Conservation (phyloP, 2,113 vertebrate genomes). For the Isichthys henryi region DNA sequence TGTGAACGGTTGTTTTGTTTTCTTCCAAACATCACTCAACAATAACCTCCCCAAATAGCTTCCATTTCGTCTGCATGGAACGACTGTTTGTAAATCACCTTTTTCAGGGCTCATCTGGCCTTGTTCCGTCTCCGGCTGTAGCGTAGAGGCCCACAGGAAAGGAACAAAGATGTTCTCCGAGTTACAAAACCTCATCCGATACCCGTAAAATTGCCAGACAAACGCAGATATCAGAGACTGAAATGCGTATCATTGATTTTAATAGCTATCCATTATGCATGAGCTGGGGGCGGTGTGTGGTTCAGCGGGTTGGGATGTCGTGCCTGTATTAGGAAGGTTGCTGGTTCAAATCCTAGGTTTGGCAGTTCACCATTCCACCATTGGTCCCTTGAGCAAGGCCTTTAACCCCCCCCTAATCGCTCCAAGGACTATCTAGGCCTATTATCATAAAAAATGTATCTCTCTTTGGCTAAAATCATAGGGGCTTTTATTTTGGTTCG, state of each 20-base stretch:
- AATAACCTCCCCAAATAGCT: background rate
- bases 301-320: background rate
- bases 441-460: background rate
- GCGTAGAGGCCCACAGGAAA: background rate
- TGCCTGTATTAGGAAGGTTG: background rate
- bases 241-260: background rate
- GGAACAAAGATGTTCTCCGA: background rate
- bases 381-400: background rate
- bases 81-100: background rate
- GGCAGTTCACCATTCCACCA: background rate
- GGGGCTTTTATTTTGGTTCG: background rate
- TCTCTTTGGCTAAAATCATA: background rate
- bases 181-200: background rate
- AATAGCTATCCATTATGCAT: background rate
- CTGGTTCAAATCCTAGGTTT: background rate
- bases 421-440: background rate
- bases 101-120: background rate
- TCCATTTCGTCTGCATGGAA: background rate
- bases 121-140: background rate
- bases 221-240: background rate
- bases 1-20: background rate
- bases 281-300: background rate
- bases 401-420: background rate
- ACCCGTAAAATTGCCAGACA: background rate
- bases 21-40: conserved; percentile 2